Base-by-base conservation (phyloP, 1,140 invertebrate genomes). In the Elysia chlorotica region DNA sequence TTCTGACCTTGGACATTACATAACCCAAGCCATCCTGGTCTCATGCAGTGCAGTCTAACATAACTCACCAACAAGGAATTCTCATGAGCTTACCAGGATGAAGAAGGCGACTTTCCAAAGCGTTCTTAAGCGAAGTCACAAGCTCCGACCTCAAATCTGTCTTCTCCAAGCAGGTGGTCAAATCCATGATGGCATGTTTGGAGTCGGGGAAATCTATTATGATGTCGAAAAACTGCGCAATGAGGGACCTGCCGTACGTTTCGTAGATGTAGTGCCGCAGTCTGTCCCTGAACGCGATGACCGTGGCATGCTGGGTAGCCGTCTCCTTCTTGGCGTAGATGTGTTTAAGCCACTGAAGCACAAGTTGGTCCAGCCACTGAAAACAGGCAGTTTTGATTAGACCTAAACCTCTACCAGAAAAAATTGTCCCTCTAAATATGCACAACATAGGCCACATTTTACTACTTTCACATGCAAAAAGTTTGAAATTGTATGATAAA, bases 191-290 rank as follows among this genome's bases (percentile, higher is more conserved):
- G 1, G 96, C 95, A 30, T 95, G 94, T 80, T 95, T 92, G 5
- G 96, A 98, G 80, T 98, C 96, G 2, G 97, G 97, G 90, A 94
- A 99, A 85, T 98, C 95, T 85, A 98, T 96, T 71, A 98, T 96
- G 65, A 98, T 98, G 81, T 95, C 95, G 85, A 98, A 98, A 56
- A 99, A 89, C 83, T 98, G 95, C 81, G 95, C 92, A 70, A 97
- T 97, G 78, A 95, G 91, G 61, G 93, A 91, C 83, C 92, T 92
- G 21, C 94, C 96, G 82, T 96, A 98, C 10, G 92, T 94, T 86
- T 96, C 94, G 83, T 94, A 96, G 61, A 98, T 89, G 83, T 93
- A 94, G 84, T 96, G 93, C 25, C 90, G 91, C n/a, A 98, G 74
- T 63, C 85, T 83, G 63, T 82, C 85, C 65, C 83, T 81, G 68